Evolutionary conservation across 2,797 vertebrate genomes (phyloP), one percentile per base, ranked within the genome.

Genomic region (Vultur gryphus): DNA sequence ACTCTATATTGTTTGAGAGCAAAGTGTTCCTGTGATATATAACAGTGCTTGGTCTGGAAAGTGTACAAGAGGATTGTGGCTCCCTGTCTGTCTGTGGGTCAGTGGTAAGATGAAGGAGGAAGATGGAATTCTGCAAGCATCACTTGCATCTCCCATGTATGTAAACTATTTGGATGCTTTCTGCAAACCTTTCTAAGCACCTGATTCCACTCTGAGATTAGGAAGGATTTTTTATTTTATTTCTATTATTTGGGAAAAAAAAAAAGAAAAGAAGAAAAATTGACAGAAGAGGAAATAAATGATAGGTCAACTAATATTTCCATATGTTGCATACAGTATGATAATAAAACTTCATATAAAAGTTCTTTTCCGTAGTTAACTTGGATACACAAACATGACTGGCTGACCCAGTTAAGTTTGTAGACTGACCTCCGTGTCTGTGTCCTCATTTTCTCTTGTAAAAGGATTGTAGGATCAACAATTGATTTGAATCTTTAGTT

Each of bases 291-390:
- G 39, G 19, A 69, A 55, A 64, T 23, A 84, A 77, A 25, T 52
- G 1, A 43, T 66, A 75, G 23, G 6, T 55, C 92, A 57, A 64
- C 19, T 58, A 33, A 9, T 44, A 52, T 48, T 82, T 94, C 51
- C 0, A 0, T 62, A 28, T 57, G 20, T 41, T 84, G 23, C 8
- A 0, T 89, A 59, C 16, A 52, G 6, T 64, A 19, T 25, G 17
- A 52, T 67, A 49, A 54, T n/a, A 58, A 65, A 78, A 64, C 6
- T 41, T 28, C 14, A 8, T 49, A 17, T 41, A 4, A 12, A 64
- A 58, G 12, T 16, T 82, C 3, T 25, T 90, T 82, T 65, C 57
- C 2, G 0, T 48, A 25, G 28, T 71, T 72, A 65, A 76, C 3
- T 17, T 76, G 29, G 25, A 33, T 78, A 12, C 10, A 17, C 19